These are phyloP conservation scores for Amblyteles armatorius DNA, from an alignment of 2,888 invertebrate species.

Conservation along the genomic window DNA sequence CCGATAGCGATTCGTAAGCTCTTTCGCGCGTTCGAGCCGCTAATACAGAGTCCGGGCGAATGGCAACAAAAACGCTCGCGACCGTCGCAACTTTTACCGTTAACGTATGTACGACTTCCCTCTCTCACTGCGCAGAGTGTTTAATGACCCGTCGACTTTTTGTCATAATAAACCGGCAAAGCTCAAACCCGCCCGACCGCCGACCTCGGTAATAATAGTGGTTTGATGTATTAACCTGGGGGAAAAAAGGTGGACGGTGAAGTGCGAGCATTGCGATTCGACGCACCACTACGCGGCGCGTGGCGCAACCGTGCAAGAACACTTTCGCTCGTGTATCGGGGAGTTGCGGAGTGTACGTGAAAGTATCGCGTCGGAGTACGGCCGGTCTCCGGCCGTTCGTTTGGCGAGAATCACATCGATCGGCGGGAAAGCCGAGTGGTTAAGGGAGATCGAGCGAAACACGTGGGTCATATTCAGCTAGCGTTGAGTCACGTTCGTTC, in stretches of 20 bases:
- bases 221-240: constrained; percentile 38
- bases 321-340: constrained; percentile 11
- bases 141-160: constrained; percentile 65
- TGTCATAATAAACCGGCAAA: constrained; percentile 58
- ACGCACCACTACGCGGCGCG: not conserved
- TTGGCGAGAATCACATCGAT: constrained; percentile 60
- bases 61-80: constrained; percentile 19
- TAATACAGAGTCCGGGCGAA: constrained; percentile 23
- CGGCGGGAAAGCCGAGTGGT: constrained; percentile 39
- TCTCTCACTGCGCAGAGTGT: constrained; percentile 13
- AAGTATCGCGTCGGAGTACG: constrained; percentile 33
- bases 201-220: constrained; percentile 37
- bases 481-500: constrained; percentile 70
- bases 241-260: constrained; percentile 12
- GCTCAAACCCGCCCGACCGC: constrained; percentile 15
- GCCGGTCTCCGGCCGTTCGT: constrained; percentile 10
- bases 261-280: constrained; percentile 16
- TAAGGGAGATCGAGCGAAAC: constrained; percentile 43
- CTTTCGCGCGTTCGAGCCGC: constrained; percentile 42
- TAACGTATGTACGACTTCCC: constrained; percentile 21
- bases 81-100: constrained; percentile 1
- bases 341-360: not conserved
- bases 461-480: constrained; percentile 53
- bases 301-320: constrained; percentile 10
- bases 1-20: constrained; percentile 58